Evolutionary conservation across 2,113 vertebrate genomes (phyloP).

Genomic region (Hippolais icterina): DNA sequence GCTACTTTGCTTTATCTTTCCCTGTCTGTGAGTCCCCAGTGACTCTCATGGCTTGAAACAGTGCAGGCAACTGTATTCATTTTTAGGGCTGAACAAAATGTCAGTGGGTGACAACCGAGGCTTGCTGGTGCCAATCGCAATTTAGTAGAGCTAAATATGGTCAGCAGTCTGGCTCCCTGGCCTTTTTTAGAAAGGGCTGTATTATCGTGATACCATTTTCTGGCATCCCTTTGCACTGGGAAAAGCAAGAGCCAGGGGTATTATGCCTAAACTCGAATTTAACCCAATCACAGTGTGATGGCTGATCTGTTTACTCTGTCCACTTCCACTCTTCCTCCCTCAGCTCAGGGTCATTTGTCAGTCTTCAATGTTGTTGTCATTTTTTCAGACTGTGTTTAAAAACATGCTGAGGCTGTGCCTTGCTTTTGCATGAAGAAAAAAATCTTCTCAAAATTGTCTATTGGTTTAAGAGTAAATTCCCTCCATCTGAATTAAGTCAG

Average conservation of each 20-base stretch:
- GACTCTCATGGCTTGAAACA: not conserved
- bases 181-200: slow-evolving; percentile 60
- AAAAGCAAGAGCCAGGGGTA: not conserved
- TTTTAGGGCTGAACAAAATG: slow-evolving; percentile 52
- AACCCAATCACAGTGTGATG: not conserved
- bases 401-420: not conserved
- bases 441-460: not conserved
- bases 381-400: not conserved
- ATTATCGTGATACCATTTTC: slow-evolving; percentile 14
- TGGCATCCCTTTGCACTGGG: not conserved
- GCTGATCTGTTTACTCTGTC: not conserved
- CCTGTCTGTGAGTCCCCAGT: not conserved
- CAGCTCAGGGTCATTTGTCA: not conserved
- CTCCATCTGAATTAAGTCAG: not conserved
- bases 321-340: not conserved
- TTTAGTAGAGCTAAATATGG: slow-evolving; percentile 60
- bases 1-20: not conserved
- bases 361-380: fast-evolving
- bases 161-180: not conserved
- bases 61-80: slow-evolving; percentile 35
- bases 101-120: slow-evolving; percentile 39
- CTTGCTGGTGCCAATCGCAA: slow-evolving; percentile 24
- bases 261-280: not conserved
- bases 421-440: not conserved
- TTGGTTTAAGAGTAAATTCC: not conserved